Evolutionary conservation across 2,888 invertebrate genomes (phyloP).

Genomic region (Hyles lineata): DNA sequence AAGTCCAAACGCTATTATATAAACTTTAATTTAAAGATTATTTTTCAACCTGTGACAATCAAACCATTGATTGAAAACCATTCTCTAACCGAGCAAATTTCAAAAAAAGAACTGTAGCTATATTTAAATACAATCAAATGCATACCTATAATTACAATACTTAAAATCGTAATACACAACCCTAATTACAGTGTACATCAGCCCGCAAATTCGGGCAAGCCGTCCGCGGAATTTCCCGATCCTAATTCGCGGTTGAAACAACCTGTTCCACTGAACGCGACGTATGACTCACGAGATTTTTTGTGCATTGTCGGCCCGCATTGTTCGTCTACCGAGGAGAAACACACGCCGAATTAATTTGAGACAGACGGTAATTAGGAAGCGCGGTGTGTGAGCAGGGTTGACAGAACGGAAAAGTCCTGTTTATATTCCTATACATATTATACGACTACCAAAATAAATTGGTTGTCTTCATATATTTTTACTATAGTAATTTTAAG

Average conservation of each 20-base stretch:
- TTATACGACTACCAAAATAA: too few relatives aligned
- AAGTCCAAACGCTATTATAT: too few relatives aligned
- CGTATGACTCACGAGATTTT: constrained; percentile 22
- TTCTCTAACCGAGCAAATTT: too few relatives aligned
- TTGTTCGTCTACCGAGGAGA: constrained; percentile 5
- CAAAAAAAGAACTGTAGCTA: background rate
- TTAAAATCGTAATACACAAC: background rate
- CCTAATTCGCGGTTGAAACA: constrained; percentile 10
- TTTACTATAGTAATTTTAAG: too few relatives aligned
- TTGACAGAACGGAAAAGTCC: background rate
- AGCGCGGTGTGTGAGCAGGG: background rate
- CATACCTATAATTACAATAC: background rate
- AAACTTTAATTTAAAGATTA: too few relatives aligned
- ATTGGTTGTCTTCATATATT: background rate
- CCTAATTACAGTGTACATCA: constrained; percentile 3
- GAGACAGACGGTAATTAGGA: constrained; percentile 29
- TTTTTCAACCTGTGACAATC: too few relatives aligned
- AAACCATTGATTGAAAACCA: too few relatives aligned
- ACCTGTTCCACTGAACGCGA: constrained; percentile 13
- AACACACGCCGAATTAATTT: background rate
- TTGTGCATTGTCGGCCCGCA: background rate
- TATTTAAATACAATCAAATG: background rate
- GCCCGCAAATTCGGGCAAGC: constrained; percentile 10
- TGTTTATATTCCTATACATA: background rate
- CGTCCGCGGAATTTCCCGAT: constrained; percentile 25